Conservation (phyloP, 2,888 invertebrate genomes). For the Chironomus tentans region DNA sequence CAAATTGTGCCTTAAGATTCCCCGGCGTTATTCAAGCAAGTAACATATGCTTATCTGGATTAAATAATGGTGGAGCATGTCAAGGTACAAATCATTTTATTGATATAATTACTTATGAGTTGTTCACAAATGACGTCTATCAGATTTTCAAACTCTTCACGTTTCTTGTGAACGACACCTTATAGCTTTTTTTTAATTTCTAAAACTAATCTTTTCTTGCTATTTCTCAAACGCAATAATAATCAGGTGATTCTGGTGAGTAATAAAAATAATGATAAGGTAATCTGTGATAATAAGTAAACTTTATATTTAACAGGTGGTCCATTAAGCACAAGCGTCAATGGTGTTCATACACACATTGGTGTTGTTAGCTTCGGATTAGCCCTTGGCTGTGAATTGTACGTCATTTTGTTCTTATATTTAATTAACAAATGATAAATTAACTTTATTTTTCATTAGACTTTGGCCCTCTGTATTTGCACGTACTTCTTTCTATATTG, state of each 20-base stretch:
- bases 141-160: too few species aligned
- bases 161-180: too few species aligned
- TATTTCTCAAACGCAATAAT: neutral
- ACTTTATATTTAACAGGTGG: neutral
- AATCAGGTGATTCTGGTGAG: neutral
- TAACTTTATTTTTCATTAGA: too few species aligned
- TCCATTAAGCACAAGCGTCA: neutral
- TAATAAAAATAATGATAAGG: too few species aligned
- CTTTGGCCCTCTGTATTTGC: too few species aligned
- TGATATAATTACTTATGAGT: too few species aligned
- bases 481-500: too few species aligned
- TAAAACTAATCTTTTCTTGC: too few species aligned
- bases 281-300: too few species aligned
- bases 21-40: constrained; percentile 7
- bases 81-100: neutral
- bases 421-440: too few species aligned
- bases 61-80: neutral
- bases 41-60: constrained; percentile 13
- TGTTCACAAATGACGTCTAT: too few species aligned
- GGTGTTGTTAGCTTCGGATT: constrained; percentile 23
- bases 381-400: constrained; percentile 36
- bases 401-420: constrained; percentile 31
- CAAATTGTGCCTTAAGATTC: constrained; percentile 4
- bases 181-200: too few species aligned
- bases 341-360: neutral